Evolutionary conservation across 2,888 invertebrate species (phyloP).

Genomic region (Linhomoeus sp.): DNA sequence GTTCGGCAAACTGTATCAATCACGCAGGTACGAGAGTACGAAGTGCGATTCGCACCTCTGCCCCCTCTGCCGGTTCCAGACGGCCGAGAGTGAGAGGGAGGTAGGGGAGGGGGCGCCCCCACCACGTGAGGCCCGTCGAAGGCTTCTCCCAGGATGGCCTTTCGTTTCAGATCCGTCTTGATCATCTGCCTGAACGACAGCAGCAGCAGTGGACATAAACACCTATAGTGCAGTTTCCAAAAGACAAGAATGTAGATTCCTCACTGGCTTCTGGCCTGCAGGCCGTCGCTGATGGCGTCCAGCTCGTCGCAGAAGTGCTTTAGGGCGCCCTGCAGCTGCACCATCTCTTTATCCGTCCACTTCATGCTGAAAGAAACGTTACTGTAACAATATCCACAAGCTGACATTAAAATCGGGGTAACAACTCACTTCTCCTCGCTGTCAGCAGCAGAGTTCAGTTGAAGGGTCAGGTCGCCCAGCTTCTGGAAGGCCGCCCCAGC

Average conservation of each 20-base stretch:
- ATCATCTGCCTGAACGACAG: not conserved
- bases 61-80: too few relatives aligned
- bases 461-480: constrained; percentile 19
- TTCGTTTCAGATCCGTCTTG: constrained; percentile 1
- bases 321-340: constrained; percentile 14
- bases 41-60: too few relatives aligned
- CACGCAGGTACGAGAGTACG: too few relatives aligned
- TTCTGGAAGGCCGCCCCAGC: constrained; percentile 22
- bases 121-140: too few relatives aligned
- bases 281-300: constrained; percentile 16
- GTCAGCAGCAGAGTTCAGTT: constrained; percentile 9
- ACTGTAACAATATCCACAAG: not conserved
- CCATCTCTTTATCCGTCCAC: constrained; percentile 19
- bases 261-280: constrained; percentile 14
- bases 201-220: not conserved
- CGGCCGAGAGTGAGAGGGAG: too few relatives aligned
- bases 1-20: too few relatives aligned
- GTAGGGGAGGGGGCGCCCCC: too few relatives aligned
- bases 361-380: constrained; percentile 10
- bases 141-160: not conserved
- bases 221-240: not conserved
- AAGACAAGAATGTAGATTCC: not conserved
- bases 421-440: constrained; percentile 2
- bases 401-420: too few relatives aligned
- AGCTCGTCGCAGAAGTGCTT: constrained; percentile 19